Percentiles rank a stretch among this genome's conserved stretches.
phyloP scores from a whole-genome alignment of 2,888 invertebrate species.

The Odontothrips loti region DNA sequence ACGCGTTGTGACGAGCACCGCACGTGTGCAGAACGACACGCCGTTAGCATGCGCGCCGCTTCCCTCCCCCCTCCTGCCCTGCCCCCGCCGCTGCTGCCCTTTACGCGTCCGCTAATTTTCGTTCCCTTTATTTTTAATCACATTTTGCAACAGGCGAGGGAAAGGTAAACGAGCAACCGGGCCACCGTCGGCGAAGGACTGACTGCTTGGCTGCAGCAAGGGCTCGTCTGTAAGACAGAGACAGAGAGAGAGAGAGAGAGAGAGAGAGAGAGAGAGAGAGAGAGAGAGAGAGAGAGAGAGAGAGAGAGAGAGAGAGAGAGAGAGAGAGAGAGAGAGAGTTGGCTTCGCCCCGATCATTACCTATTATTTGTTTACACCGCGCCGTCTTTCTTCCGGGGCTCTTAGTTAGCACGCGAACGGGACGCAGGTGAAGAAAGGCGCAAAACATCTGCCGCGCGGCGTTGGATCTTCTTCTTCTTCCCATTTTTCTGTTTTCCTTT shows the following conservation, averaged over 20 bases:
- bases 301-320: too few relatives aligned
- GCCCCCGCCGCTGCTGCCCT: not conserved
- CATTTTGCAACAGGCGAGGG: slow-evolving; percentile 3
- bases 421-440: too few relatives aligned
- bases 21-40: not conserved
- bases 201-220: too few relatives aligned
- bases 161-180: too few relatives aligned
- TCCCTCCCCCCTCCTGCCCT: not conserved
- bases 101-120: not conserved
- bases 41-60: not conserved
- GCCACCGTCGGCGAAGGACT: too few relatives aligned
- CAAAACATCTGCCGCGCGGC: not conserved
- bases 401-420: too few relatives aligned
- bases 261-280: not conserved
- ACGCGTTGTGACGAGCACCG: not conserved
- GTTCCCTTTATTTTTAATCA: slow-evolving; percentile 11
- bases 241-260: not conserved
- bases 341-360: not conserved
- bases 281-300: not conserved
- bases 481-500: not conserved
- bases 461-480: not conserved
- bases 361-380: not conserved
- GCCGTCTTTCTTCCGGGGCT: not conserved
- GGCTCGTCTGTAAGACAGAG: not conserved
- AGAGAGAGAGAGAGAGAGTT: too few relatives aligned